Conservation (phyloP, 2,888 invertebrate genomes). For the Xestia sexstrigata region DNA sequence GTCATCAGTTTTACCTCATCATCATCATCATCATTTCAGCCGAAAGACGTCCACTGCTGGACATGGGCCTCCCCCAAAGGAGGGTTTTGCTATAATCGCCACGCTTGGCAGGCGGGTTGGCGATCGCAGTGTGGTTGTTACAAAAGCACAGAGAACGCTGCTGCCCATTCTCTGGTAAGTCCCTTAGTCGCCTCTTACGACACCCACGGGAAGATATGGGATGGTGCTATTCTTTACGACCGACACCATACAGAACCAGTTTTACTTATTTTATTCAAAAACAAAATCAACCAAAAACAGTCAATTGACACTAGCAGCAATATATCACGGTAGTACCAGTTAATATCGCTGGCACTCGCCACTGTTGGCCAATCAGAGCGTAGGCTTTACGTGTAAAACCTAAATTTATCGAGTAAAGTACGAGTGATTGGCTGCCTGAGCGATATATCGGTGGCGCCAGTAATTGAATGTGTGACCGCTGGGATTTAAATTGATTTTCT, state of each 20-base stretch:
- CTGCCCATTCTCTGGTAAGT: too few species aligned
- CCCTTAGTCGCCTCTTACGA: too few species aligned
- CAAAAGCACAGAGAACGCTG: too few species aligned
- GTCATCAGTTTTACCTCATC: background rate
- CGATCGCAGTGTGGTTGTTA: too few species aligned
- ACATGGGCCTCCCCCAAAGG: too few species aligned
- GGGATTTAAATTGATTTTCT: slow-evolving; percentile 58
- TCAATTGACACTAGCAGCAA: slow-evolving; percentile 36
- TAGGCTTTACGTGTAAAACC: slow-evolving; percentile 71
- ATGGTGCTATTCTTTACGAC: too few species aligned
- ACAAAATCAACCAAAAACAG: slow-evolving; percentile 11
- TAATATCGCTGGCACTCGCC: slow-evolving; percentile 45
- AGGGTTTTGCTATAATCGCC: too few species aligned
- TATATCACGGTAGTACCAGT: slow-evolving; percentile 47
- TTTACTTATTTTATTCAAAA: background rate
- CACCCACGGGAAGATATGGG: too few species aligned
- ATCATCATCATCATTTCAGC: too few species aligned
- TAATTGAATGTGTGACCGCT: slow-evolving; percentile 67
- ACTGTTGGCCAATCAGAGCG: slow-evolving; percentile 61
- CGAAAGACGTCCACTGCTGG: too few species aligned
- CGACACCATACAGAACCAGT: too few species aligned
- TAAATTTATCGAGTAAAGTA: slow-evolving; percentile 76
- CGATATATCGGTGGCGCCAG: slow-evolving; percentile 67
- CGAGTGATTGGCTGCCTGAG: slow-evolving; percentile 70
- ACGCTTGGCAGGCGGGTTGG: too few species aligned